phyloP scores from a whole-genome alignment of 2,113 vertebrate genomes.

The Clinocottus analis region DNA sequence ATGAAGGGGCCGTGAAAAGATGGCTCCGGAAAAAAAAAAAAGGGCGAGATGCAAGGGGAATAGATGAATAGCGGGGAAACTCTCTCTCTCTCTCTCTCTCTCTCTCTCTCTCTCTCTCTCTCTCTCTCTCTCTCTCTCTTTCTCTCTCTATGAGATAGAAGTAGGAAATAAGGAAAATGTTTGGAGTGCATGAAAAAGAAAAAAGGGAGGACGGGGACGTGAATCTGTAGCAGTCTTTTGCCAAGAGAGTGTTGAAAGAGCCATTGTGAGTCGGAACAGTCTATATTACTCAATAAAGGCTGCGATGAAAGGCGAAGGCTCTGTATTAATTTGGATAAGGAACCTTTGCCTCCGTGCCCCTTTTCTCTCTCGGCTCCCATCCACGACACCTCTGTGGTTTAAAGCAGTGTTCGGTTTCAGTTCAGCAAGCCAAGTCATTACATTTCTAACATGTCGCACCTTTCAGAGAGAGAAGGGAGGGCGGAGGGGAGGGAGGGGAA shows the following conservation, averaged over 20 bases:
- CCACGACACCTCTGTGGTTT: slow-evolving; percentile 81
- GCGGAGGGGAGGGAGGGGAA: no score
- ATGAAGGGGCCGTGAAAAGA: slow-evolving; percentile 74
- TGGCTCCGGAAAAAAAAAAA: slow-evolving; percentile 68
- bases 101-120: no score
- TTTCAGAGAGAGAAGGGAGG: slow-evolving; percentile 73
- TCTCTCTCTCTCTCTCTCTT: no score
- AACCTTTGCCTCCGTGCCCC: slow-evolving; percentile 79
- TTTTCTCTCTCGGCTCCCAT: slow-evolving; percentile 82
- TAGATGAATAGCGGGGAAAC: slow-evolving; percentile 71
- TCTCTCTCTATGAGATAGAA: slow-evolving; percentile 60
- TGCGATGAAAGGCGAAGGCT: slow-evolving; percentile 75
- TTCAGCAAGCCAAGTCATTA: slow-evolving; percentile 85
- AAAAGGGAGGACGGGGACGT: slow-evolving; percentile 19
- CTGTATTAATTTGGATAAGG: slow-evolving; percentile 82
- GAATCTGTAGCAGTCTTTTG: slow-evolving; percentile 67
- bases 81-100: no score
- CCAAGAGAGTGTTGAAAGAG: slow-evolving; percentile 74
- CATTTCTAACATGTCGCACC: slow-evolving; percentile 80
- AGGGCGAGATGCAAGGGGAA: slow-evolving; percentile 73
- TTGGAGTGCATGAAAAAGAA: slow-evolving; percentile 40
- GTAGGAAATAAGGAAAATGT: slow-evolving; percentile 69
- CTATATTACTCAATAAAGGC: slow-evolving; percentile 76
- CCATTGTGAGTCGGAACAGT: slow-evolving; percentile 77
- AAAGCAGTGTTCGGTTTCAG: slow-evolving; percentile 82